phyloP scores from a whole-genome alignment of 2,113 vertebrate species.

The Sylvilagus bachmani region DNA sequence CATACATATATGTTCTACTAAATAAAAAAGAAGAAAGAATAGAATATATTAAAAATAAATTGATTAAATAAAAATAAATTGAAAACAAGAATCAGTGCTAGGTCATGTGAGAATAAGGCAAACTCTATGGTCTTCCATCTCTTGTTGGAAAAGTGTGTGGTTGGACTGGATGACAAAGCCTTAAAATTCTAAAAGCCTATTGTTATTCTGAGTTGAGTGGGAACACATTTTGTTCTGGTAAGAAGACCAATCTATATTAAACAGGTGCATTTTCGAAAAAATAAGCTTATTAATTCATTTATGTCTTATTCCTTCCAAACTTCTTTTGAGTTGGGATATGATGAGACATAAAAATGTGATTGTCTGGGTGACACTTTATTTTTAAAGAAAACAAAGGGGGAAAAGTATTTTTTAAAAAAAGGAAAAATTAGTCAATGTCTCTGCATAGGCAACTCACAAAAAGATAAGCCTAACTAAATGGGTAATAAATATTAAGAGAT shows the following conservation, averaged over 20 bases:
- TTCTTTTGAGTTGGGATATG: conserved; percentile 43
- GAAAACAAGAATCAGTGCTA: not conserved
- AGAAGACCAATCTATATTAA: conserved; percentile 27
- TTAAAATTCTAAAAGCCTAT: not conserved
- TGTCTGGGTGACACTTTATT: not conserved
- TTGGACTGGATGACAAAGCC: not conserved
- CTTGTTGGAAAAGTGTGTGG: not conserved
- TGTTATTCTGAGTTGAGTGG: not conserved
- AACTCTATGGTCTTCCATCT: not conserved
- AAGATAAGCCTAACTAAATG: not conserved
- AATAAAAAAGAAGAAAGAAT: too few species aligned
- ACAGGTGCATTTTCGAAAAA: not conserved
- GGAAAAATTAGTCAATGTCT: not conserved
- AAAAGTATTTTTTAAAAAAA: not conserved
- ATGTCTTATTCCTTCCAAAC: not conserved
- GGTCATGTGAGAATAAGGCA: too few species aligned
- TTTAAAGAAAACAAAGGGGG: not conserved
- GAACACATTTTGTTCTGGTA: conserved; percentile 7
- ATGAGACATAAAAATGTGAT: not conserved
- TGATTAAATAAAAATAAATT: not conserved
- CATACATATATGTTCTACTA: not conserved
- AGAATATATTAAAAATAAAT: not conserved
- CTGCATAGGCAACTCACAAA: not conserved
- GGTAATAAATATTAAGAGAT: not conserved
- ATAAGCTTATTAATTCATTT: conserved; percentile 6